Percentiles rank a stretch among this genome's conserved stretches.
Conservation (phyloP, 1,140 invertebrate genomes). For the Lepidurus couesii region DNA sequence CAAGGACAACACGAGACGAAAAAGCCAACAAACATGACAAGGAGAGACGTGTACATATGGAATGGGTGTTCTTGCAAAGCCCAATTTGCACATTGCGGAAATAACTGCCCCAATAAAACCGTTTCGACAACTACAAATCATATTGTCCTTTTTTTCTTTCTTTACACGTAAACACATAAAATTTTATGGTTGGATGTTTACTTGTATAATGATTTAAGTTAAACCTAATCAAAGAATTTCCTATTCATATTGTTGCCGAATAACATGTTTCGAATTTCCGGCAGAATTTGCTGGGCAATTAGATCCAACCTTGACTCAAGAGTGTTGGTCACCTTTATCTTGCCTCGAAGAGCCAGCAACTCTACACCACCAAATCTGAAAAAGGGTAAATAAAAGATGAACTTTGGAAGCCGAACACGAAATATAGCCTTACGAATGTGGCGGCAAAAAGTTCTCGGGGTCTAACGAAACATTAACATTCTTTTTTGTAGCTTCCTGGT, state of each 20-base stretch:
- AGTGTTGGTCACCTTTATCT: conserved; percentile 88
- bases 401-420: conserved; percentile 28
- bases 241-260: conserved; percentile 94
- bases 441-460: conserved; percentile 62
- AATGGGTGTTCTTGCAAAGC: background rate
- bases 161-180: background rate
- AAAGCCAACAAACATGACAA: background rate
- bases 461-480: conserved; percentile 66
- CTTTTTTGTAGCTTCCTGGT: conserved; percentile 62
- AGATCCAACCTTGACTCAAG: conserved; percentile 89
- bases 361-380: conserved; percentile 83
- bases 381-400: conserved; percentile 28
- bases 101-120: background rate
- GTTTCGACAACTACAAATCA: background rate
- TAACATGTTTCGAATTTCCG: conserved; percentile 84
- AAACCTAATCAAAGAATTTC: conserved; percentile 85
- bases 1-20: background rate
- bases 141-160: background rate
- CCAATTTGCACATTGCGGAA: conserved; percentile 5
- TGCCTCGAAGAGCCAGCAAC: conserved; percentile 70
- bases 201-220: background rate
- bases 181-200: background rate
- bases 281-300: conserved; percentile 87
- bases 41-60: background rate
- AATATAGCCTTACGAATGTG: conserved; percentile 56